Conservation (phyloP, 2,797 vertebrate species). For the Myotis findleyi region DNA sequence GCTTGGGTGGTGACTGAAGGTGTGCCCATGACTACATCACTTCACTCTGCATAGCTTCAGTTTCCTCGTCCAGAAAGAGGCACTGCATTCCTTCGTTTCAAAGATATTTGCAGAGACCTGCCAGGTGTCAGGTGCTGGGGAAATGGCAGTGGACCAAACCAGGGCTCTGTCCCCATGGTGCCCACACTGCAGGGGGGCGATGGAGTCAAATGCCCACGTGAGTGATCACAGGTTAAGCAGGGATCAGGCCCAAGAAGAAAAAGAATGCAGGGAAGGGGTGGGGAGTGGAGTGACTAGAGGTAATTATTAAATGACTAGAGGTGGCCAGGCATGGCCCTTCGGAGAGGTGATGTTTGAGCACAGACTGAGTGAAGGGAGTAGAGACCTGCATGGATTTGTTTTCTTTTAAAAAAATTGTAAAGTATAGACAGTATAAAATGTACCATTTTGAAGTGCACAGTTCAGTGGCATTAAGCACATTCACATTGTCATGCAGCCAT, state of each 20-base stretch:
- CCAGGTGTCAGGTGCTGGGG: background rate
- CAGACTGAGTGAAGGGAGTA: background rate
- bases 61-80: background rate
- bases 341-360: background rate
- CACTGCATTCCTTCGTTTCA: background rate
- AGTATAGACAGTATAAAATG: background rate
- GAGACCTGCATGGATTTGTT: background rate
- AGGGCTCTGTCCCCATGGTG: background rate
- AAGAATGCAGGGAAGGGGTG: background rate
- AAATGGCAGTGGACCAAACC: background rate
- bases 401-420: background rate
- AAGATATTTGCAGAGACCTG: background rate
- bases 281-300: background rate
- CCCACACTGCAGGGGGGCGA: background rate
- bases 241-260: background rate
- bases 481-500: background rate
- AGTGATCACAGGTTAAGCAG: background rate
- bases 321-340: background rate
- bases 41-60: background rate
- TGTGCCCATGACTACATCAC: background rate
- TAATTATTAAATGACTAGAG: background rate
- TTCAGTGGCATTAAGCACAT: background rate
- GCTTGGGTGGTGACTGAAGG: too few relatives aligned
- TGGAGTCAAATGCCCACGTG: background rate
- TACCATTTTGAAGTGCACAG: background rate